Base-by-base conservation (phyloP, 2,888 invertebrate species). In the Cataglyphis rosenhaueri region DNA sequence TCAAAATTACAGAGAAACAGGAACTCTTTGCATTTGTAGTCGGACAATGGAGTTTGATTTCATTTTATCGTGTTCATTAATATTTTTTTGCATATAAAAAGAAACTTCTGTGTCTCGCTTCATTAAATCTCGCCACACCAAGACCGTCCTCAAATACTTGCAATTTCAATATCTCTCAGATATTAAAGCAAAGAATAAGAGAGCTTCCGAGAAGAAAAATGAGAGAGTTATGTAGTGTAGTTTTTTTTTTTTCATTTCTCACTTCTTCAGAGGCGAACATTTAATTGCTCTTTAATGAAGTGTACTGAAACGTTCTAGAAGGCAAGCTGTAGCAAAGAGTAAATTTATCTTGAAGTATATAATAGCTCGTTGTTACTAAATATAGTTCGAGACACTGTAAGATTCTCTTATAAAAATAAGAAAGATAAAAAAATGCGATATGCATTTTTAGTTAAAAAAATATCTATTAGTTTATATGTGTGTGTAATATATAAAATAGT, bases 221-320 rank as follows among this genome's bases (percentile, higher is more conserved):
- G 21, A 52, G n/a, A 52, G 8, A 68, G 6, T 57, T 76, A 57
- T 41, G 9, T 78, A 5, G 70, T 12, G 5, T 78, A 44, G 21
- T 68, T 41, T 21, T 32, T 68, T 35, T 48, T 74, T 62, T 4
- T 21, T 21, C 21, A 10, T 25, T 61, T 68, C 4, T 48, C 35
- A n/a, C 32, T 57, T 29, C 3, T 68, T 21, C 68, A 38, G 38
- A 65, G 15, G 3, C 41, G 78, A 59, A 18, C 57, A 70, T 70
- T 78, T 78, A 70, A 78, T 78, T 78, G 59, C 15, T 4, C 12
- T 78, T 59, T 70, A 59, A 78, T 70, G 32, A 78, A 78, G 57
- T 70, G 44, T 78, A 59, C 70, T 21, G 32, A 78, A 21, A 41
- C 41, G 18, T 5, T 66, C 29, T 18, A 29, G 25, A 21, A 48